phyloP scores from a whole-genome alignment of 2,888 invertebrate genomes.

The Prenolepis imparis region DNA sequence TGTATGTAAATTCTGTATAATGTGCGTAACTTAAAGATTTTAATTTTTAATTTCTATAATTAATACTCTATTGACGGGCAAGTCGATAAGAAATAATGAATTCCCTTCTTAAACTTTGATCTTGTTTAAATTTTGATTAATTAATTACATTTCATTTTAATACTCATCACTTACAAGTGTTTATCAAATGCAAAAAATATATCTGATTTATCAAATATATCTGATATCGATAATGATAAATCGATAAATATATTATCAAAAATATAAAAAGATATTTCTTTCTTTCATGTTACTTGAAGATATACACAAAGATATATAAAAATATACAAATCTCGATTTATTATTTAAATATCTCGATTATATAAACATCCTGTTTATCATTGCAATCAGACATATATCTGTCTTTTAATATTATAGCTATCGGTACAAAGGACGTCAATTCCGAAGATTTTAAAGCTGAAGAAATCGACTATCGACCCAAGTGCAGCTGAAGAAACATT shows the following conservation, averaged over 20 bases:
- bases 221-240: not conserved
- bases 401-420: not conserved
- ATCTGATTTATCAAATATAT: not conserved
- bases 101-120: not conserved
- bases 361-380: not conserved
- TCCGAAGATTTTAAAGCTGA: not conserved
- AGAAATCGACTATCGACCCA: not conserved
- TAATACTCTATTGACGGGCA: not conserved
- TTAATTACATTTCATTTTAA: not conserved
- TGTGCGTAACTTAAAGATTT: not conserved
- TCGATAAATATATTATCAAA: not conserved
- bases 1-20: not conserved
- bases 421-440: not conserved
- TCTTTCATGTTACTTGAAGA: not conserved
- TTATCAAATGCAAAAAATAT: not conserved
- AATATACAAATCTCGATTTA: not conserved
- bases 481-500: not conserved
- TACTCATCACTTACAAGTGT: not conserved
- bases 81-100: not conserved
- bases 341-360: not conserved
- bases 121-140: not conserved
- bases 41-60: not conserved
- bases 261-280: not conserved
- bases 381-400: not conserved
- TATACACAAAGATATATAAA: not conserved